These are phyloP conservation scores for Heterocephalus glaber DNA, from an alignment of 2,113 vertebrate species.

Conservation along the genomic window DNA sequence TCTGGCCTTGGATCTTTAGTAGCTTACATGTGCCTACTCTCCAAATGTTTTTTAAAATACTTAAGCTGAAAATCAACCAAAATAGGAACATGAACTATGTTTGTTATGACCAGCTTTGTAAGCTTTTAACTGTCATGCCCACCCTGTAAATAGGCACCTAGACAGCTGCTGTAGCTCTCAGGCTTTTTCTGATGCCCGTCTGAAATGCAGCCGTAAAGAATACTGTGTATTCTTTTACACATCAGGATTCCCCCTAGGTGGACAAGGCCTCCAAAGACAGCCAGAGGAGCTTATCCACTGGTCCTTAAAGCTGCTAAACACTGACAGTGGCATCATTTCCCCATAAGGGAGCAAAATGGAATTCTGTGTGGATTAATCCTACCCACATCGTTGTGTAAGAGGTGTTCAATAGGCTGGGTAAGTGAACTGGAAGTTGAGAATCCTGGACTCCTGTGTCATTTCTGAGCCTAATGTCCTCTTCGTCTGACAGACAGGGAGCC, in stretches of 20 bases:
- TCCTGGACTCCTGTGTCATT: background rate
- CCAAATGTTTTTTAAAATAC: slow-evolving; percentile 7
- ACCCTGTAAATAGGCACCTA: background rate
- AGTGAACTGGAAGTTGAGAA: background rate
- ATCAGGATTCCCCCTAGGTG: background rate
- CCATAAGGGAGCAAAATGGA: background rate
- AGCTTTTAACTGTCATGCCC: background rate
- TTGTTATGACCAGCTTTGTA: background rate
- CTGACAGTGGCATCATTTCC: background rate
- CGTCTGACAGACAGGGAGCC: background rate
- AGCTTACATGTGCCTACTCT: background rate
- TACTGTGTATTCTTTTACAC: background rate
- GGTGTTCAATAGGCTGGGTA: background rate
- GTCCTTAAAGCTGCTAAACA: background rate
- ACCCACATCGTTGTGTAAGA: background rate
- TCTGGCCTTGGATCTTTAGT: background rate
- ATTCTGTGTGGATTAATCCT: background rate
- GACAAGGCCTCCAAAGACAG: background rate
- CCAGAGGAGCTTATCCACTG: background rate
- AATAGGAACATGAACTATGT: background rate
- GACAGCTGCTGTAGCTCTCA: background rate
- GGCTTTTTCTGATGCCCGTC: background rate
- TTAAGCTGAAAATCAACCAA: slow-evolving; percentile 53
- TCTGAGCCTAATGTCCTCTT: background rate
- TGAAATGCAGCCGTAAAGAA: background rate